phyloP scores from a whole-genome alignment of 2,113 vertebrate species.

The Engystomops pustulosus region DNA sequence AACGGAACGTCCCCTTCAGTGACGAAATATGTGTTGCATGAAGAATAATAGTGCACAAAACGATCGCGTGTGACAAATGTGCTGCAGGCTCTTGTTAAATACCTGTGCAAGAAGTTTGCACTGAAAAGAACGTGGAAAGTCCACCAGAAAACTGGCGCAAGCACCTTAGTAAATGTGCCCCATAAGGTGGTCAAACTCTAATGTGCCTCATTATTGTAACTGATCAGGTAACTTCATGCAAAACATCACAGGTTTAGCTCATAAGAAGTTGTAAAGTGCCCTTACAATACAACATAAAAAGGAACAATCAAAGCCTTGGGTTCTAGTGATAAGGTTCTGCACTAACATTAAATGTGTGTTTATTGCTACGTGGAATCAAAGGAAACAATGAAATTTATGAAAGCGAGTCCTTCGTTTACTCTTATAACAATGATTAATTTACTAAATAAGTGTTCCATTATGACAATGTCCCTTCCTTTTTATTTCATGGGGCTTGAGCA shows the following conservation, averaged over 20 bases:
- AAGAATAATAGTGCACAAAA: too few species aligned
- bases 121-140: too few species aligned
- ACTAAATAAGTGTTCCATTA: not conserved
- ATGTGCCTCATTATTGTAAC: constrained; percentile 23
- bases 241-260: constrained; percentile 21
- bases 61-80: too few species aligned
- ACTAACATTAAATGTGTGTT: constrained; percentile 41
- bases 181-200: constrained; percentile 11
- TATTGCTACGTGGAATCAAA: constrained; percentile 17
- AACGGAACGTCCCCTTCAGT: too few species aligned
- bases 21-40: too few species aligned
- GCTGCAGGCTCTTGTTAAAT: too few species aligned
- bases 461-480: not conserved
- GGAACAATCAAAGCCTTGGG: not conserved
- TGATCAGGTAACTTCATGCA: constrained; percentile 45
- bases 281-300: constrained; percentile 35
- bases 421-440: constrained; percentile 3
- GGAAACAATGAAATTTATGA: not conserved
- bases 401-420: not conserved
- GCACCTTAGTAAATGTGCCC: too few species aligned
- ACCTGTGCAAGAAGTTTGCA: too few species aligned
- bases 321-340: not conserved
- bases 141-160: too few species aligned
- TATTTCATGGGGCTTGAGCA: constrained; percentile 24
- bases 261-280: constrained; percentile 46